Evolutionary conservation across 1,140 invertebrate genomes (phyloP).

Genomic region (Nymphalis io): DNA sequence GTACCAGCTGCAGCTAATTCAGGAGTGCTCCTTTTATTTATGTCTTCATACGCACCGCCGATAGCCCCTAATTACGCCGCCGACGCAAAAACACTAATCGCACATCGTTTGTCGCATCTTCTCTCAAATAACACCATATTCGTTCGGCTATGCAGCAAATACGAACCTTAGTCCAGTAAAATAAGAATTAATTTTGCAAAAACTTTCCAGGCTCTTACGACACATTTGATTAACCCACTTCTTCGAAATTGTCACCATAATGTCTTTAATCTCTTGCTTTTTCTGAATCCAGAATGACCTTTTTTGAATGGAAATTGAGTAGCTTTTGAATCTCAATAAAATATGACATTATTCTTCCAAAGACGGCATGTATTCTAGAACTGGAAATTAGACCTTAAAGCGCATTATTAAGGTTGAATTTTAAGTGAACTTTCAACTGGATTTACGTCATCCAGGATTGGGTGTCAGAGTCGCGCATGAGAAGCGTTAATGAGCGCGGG

Average conservation of each 20-base stretch:
- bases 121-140: constrained; percentile 13
- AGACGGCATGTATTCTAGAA: background rate
- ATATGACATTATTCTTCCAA: constrained; percentile 27
- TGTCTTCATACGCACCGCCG: constrained; percentile 78
- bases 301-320: constrained; percentile 28
- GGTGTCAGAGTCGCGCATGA: constrained; percentile 39
- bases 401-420: constrained; percentile 11
- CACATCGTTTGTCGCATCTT: constrained; percentile 53
- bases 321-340: constrained; percentile 25
- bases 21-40: constrained; percentile 65
- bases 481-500: constrained; percentile 74
- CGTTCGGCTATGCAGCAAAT: constrained; percentile 14
- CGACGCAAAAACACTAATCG: constrained; percentile 76
- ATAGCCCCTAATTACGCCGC: constrained; percentile 75
- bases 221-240: background rate
- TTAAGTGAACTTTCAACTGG: background rate
- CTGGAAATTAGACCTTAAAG: constrained; percentile 20
- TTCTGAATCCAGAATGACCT: constrained; percentile 25
- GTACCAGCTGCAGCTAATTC: constrained; percentile 52
- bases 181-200: constrained; percentile 7
- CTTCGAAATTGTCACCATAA: constrained; percentile 30
- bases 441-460: constrained; percentile 40
- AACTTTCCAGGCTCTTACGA: background rate
- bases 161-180: background rate
- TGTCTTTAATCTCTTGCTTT: constrained; percentile 27